These are phyloP conservation scores for Tetramorium alpestre DNA, from an alignment of 1,140 invertebrate species.

Conservation along the genomic window DNA sequence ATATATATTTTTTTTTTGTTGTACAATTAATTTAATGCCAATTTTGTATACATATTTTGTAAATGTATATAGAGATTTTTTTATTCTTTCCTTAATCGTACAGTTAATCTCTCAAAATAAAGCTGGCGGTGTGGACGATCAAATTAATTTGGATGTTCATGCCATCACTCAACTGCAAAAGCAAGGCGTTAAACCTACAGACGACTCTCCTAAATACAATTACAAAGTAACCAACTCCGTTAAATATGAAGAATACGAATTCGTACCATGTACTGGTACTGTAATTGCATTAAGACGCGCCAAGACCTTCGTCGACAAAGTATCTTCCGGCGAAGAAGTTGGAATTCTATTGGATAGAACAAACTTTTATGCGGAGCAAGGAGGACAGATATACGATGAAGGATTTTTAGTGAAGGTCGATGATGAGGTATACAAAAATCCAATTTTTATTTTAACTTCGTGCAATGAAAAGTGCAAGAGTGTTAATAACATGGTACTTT, in stretches of 20 bases:
- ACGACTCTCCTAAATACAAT: slow-evolving; percentile 97
- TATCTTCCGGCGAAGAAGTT: slow-evolving; percentile 94
- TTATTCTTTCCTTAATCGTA: slow-evolving; percentile 44
- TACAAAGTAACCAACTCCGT: slow-evolving; percentile 90
- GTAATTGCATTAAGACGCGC: slow-evolving; percentile 91
- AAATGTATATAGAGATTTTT: too few relatives aligned
- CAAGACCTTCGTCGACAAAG: slow-evolving; percentile 95
- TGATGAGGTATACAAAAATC: slow-evolving; percentile 88
- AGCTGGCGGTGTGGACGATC: slow-evolving; percentile 91
- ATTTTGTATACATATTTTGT: too few relatives aligned
- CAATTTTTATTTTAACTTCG: slow-evolving; percentile 25
- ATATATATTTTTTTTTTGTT: slow-evolving; percentile 1
- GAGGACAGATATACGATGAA: slow-evolving; percentile 99
- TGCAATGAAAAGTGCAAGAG: neutral
- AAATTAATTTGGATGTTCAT: slow-evolving; percentile 97
- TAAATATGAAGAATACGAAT: slow-evolving; percentile 90
- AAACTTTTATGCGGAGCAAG: slow-evolving; percentile 99
- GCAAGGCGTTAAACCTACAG: slow-evolving; percentile 91
- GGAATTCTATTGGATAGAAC: slow-evolving; percentile 97
- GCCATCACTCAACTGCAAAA: slow-evolving; percentile 96
- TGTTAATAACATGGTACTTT: slow-evolving; percentile 53
- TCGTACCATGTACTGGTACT: slow-evolving; percentile 88
- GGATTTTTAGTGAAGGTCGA: slow-evolving; percentile 96
- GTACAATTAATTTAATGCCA: neutral
- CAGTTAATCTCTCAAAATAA: slow-evolving; percentile 94